These are phyloP conservation scores for Elmis aenea DNA, from an alignment of 2,888 invertebrate species.

Conservation along the genomic window DNA sequence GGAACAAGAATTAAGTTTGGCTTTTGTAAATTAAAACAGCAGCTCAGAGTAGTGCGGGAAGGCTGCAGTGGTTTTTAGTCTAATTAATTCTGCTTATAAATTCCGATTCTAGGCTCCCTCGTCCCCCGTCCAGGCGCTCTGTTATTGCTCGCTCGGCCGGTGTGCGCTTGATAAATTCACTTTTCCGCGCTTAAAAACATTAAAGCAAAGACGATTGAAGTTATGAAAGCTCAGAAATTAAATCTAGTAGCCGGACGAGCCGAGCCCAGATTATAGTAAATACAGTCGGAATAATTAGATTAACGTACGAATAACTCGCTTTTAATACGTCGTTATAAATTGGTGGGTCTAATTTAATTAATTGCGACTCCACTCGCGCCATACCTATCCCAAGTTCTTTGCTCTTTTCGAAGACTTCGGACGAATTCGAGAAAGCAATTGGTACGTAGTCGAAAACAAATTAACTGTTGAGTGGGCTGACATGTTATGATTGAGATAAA, in stretches of 20 bases:
- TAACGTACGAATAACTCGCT: conserved; percentile 45
- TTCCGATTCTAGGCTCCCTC: conserved; percentile 45
- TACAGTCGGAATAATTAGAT: conserved; percentile 47
- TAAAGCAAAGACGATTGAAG: conserved; percentile 48
- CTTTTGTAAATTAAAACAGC: conserved; percentile 53
- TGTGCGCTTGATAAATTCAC: conserved; percentile 48
- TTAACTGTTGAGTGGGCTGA: conserved; percentile 30
- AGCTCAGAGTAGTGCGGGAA: conserved; percentile 31
- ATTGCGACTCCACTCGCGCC: conserved; percentile 16
- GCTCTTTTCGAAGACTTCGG: conserved; percentile 21
- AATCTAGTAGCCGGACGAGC: conserved; percentile 38
- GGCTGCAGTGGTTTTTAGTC: conserved; percentile 51
- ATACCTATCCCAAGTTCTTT: conserved; percentile 14
- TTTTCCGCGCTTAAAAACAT: conserved; percentile 45
- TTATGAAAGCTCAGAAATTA: conserved; percentile 49
- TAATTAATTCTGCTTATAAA: conserved; percentile 54
- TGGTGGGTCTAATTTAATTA: conserved; percentile 25
- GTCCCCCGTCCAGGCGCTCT: conserved; percentile 27
- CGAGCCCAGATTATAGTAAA: conserved; percentile 40
- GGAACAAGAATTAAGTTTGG: conserved; percentile 53
- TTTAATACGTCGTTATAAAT: conserved; percentile 45
- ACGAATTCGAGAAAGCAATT: conserved; percentile 21
- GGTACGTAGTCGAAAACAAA: conserved; percentile 28
- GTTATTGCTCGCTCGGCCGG: conserved; percentile 47
- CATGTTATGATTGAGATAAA: conserved; percentile 37